Evolutionary conservation across 2,113 vertebrate species (phyloP), one percentile per base, ranked within the genome.

Genomic region (Atlantisia rogersi): DNA sequence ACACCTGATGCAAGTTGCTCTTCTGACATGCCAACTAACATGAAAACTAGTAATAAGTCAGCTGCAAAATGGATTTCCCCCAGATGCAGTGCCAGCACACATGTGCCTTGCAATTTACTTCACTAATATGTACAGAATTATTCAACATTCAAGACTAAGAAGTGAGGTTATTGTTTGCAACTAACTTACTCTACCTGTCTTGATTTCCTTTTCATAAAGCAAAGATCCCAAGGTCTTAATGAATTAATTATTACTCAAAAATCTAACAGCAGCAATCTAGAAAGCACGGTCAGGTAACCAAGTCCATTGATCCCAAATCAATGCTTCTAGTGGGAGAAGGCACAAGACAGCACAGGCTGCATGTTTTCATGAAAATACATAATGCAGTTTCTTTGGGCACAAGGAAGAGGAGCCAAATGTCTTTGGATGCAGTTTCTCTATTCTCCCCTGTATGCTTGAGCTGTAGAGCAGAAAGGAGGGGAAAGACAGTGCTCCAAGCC

Each of bases 71-170:
- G 0, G 70, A 92, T 31, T 94, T 62, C 46, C 52, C 59, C 44
- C 9, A 12, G 65, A 87, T 79, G 56, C 15, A 50, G 21, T 46
- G 70, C 83, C 90, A 35, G 28, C 79, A n/a, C 42, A 44, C 16
- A 79, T 81, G 83, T 71, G 13, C 40, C 94, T 95, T 62, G 42
- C 40, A 76, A 79, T 96, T 93, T 88, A 84, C 86, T 94, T 94
- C 69, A 48, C 35, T 79, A 68, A 90, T 75, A 39, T 12, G 62
- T 19, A 53, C 17, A 67, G 29, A 93, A 79, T 82, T 88, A 76
- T 53, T 93, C 62, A 93, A n/a, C 24, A 24, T 79, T 32, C 2
- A 4, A 48, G 52, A 88, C 29, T 39, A 75, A 67, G 50, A 55
- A 90, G 5, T 32, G 21, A 63, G 24, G 20, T 65, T 81, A 84